A percentile compares a stretch with the other conserved stretches of the same genome.
Evolutionary conservation across 2,797 vertebrate genomes (phyloP).

Genomic region (Bradypodion pumilum): DNA sequence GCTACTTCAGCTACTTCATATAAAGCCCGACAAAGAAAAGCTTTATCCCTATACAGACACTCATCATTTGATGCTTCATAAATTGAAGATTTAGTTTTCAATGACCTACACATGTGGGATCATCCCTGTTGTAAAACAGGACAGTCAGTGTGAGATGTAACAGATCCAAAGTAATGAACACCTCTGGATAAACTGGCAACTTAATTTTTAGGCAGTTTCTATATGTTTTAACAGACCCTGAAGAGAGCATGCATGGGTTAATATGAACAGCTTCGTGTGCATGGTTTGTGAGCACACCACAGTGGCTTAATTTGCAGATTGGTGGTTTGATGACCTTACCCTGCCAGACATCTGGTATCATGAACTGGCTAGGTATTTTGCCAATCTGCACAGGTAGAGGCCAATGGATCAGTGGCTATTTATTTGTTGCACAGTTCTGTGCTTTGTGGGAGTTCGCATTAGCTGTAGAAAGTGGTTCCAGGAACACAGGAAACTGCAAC

Average conservation of each 20-base stretch:
- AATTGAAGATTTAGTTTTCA: background rate
- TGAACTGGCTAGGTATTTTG: too few relatives aligned
- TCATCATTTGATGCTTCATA: background rate
- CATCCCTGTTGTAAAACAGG: background rate
- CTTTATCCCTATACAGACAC: background rate
- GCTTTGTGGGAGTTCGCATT: background rate
- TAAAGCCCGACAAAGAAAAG: background rate
- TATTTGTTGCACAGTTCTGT: background rate
- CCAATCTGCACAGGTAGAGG: background rate
- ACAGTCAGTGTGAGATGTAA: background rate
- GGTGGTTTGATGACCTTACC: background rate
- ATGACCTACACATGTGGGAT: background rate
- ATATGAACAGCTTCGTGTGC: background rate
- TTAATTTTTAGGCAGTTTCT: background rate
- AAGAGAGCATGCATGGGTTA: background rate
- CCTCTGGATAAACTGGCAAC: background rate
- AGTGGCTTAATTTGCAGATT: background rate
- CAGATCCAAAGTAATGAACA: background rate
- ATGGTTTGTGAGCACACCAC: background rate
- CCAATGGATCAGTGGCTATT: background rate
- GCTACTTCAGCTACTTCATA: background rate
- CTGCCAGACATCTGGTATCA: too few relatives aligned
- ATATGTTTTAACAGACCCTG: background rate
- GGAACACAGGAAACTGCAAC: background rate
- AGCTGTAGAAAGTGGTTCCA: background rate